Evolutionary conservation across 2,888 invertebrate species (phyloP), one percentile per base, ranked within the genome.

Genomic region (Agrilus mali): DNA sequence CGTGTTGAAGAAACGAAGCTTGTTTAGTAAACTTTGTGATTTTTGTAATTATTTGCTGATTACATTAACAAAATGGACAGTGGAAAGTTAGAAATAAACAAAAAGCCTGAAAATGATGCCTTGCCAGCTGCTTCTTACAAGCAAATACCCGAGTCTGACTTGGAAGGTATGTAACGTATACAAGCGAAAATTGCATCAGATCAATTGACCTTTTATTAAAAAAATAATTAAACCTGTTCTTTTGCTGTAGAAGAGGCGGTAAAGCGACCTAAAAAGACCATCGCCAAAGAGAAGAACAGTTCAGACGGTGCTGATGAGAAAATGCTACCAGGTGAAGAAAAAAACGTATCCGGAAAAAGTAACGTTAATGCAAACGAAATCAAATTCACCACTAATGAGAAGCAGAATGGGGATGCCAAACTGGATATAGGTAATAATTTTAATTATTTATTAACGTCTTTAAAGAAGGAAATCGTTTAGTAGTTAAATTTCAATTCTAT

Each of bases 371-470:
- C 73, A 61, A 75, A 76, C 1, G 78, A 86, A 69, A 84, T 86
- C 2, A 85, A 85, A 66, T 86, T 82, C 54, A 77, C 82, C 39
- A 74, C 80, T 12, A 60, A 58, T 41, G 81, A 77, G 2, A 76
- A 81, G 50, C 75, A 83, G 61, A 92, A 90, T 72, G 90, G 89
- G 2, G 89, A 89, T 64, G 86, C 89, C 1, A 89, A 88, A 68
- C 82, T 92, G 47, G 86, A 88, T 59, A 83, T 90, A 42, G 84
- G 84, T 67, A 54, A 74, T 41, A 17, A 40, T 41, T 38, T 38
- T 39, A 39, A 39, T 39, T 31, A 43, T 15, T 33, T 22, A 15
- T 42, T 36, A 17, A 17, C 4, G 17, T 17, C 17, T 2, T 17
- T 17, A 17, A 4, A 17, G 17, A 17, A 17, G 17, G 17, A 17